Base-by-base conservation (phyloP, 2,113 vertebrate species). In the Eubucco bourcierii region DNA sequence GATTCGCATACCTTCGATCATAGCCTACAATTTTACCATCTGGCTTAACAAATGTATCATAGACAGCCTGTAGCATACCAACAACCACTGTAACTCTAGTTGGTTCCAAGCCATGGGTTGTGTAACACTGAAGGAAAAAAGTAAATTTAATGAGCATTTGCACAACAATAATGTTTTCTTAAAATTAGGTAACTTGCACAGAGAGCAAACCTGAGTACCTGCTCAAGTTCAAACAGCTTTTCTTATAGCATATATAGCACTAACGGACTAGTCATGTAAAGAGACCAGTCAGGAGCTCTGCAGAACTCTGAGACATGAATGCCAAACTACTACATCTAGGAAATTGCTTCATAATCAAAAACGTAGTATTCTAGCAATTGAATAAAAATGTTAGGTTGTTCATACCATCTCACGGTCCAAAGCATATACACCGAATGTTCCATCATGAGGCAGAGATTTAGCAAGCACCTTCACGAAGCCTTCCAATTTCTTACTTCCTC, bases 1-100 rank as follows among this genome's bases (percentile, higher is more conserved):
- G 31, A 58, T 28, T 63, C 63, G 31, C 67, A 46, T 97, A 98
- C 98, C 98, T 98, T 82, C 94, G 98, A 80, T 98, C 98, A 68
- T 94, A 98, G 96, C 99, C 98, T 70, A 98, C 94, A 55, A 98
- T 95, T 82, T 98, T 97, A 80, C 97, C 97, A 71, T 97, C 94
- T 37, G 98, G 98, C 90, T 95, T 98, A 90, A 99, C 98, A 95
- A 98, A 97, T 1, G 95, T 93, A 76, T 98, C 98, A 24, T 97
- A 98, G 93, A 98, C 58, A 33, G 98, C 97, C 76, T 98, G 96
- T 60, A 98, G 95, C 56, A 96, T 96, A 10, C 97, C 87, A 94
- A 97, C 97, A 37, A 98, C 97, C 93, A 98, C 95, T 0, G 98
- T 97, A 90, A 99, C 98, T 93, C 96, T 97, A 64, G 97, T 97